Evolutionary conservation across 2,888 invertebrate species (phyloP).

Genomic region (Octonoba sinensis): DNA sequence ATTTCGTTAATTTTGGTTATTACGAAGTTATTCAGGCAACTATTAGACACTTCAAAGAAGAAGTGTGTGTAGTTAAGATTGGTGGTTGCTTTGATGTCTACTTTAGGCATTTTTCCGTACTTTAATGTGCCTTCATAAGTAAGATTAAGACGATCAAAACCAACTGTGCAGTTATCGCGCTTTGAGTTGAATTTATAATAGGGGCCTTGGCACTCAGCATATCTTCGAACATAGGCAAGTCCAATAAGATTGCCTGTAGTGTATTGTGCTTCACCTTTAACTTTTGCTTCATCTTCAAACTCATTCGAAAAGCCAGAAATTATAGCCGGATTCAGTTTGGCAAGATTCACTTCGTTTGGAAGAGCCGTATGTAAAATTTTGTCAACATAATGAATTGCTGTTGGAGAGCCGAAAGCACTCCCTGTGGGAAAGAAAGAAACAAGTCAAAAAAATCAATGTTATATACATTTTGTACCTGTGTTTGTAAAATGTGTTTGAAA

Average conservation of each 20-base stretch:
- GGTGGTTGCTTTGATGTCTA: slow-evolving; percentile 50
- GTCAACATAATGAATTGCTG: slow-evolving; percentile 57
- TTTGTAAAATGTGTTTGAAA: no score
- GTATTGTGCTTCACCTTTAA: slow-evolving; percentile 50
- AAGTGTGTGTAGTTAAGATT: slow-evolving; percentile 30
- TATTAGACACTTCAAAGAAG: slow-evolving; percentile 20
- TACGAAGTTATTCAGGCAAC: slow-evolving; percentile 31
- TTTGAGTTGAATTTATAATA: slow-evolving; percentile 37
- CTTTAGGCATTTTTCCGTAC: slow-evolving; percentile 54
- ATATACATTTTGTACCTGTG: no score
- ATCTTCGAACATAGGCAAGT: slow-evolving; percentile 28
- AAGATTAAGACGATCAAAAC: slow-evolving; percentile 30
- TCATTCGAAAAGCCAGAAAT: slow-evolving; percentile 34
- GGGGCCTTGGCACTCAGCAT: slow-evolving; percentile 52
- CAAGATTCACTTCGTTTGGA: slow-evolving; percentile 27
- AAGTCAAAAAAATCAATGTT: no score
- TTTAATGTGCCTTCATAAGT: slow-evolving; percentile 52
- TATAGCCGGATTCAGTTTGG: slow-evolving; percentile 36
- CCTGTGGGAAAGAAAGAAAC: slow-evolving; percentile 20
- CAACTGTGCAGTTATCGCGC: slow-evolving; percentile 49
- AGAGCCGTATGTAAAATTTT: slow-evolving; percentile 36
- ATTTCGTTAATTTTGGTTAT: slow-evolving; percentile 26
- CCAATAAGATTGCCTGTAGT: slow-evolving; percentile 37
- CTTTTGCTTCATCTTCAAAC: slow-evolving; percentile 58
- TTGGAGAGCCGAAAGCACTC: slow-evolving; percentile 28